Conservation (phyloP, 2,888 invertebrate species). For the Trissolcus japonicus region DNA sequence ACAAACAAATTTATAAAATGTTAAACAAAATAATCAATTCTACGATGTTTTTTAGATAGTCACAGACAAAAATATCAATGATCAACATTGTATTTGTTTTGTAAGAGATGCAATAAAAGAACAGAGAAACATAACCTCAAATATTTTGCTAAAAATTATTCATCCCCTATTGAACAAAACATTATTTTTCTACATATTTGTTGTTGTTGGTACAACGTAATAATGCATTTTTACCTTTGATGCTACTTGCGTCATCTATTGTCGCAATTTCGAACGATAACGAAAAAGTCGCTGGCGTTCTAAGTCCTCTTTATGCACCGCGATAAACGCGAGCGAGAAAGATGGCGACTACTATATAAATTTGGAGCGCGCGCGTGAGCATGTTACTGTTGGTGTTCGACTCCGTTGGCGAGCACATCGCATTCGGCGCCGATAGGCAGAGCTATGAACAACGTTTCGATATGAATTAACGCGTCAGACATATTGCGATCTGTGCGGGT, state of each 20-base stretch:
- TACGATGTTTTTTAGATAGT: too few relatives aligned
- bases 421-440: conserved; percentile 19
- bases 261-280: not conserved
- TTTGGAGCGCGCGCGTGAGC: conserved; percentile 28
- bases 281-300: not conserved
- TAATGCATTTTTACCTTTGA: too few relatives aligned
- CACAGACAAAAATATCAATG: too few relatives aligned
- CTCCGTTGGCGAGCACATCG: conserved; percentile 22
- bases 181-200: too few relatives aligned
- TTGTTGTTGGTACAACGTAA: too few relatives aligned
- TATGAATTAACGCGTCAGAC: conserved; percentile 22
- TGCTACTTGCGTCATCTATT: not conserved
- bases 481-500: conserved; percentile 38
- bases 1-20: too few relatives aligned
- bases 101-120: too few relatives aligned
- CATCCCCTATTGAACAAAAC: too few relatives aligned
- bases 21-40: too few relatives aligned
- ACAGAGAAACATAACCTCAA: too few relatives aligned
- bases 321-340: conserved; percentile 20
- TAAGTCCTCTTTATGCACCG: not conserved
- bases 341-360: conserved; percentile 49
- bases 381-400: conserved; percentile 35
- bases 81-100: too few relatives aligned
- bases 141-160: not conserved
- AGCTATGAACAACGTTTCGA: conserved; percentile 25